Conservation (phyloP, 23 tunicate species). For the Halocynthia aurantium region DNA sequence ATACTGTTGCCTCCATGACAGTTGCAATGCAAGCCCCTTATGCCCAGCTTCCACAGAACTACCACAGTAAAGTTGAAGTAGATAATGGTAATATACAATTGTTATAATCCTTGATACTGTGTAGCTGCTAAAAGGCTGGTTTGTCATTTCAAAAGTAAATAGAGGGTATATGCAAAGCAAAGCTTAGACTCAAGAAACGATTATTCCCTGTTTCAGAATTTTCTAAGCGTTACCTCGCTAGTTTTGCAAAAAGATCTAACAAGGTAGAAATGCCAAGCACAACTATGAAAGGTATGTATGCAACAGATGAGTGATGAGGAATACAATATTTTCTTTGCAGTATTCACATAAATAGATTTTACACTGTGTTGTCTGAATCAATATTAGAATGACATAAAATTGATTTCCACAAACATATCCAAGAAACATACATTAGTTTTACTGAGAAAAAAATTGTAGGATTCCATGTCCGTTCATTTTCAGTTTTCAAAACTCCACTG, state of each 20-base stretch:
- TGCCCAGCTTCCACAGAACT: conserved; percentile 64
- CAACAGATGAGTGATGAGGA: too few relatives aligned
- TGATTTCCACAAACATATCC: too few relatives aligned
- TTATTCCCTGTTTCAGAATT: conserved; percentile 6
- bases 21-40: conserved; percentile 36
- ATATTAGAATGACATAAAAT: too few relatives aligned
- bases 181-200: background rate
- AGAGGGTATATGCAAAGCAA: too few relatives aligned
- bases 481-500: conserved; percentile 21
- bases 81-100: conserved; percentile 14
- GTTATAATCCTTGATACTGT: background rate
- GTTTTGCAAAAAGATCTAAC: conserved; percentile 15
- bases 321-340: too few relatives aligned
- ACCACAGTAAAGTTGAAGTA: conserved; percentile 27
- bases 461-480: background rate
- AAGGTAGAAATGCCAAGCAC: conserved; percentile 1
- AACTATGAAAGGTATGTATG: conserved; percentile 6
- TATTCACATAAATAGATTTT: too few relatives aligned
- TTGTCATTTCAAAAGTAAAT: too few relatives aligned
- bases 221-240: conserved; percentile 6
- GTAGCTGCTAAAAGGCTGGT: too few relatives aligned
- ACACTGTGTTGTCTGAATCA: too few relatives aligned
- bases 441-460: too few relatives aligned
- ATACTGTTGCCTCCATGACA: too few relatives aligned
- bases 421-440: too few relatives aligned